phyloP scores from a whole-genome alignment of 1,140 invertebrate genomes.

The Lasioglossum baleicum region DNA sequence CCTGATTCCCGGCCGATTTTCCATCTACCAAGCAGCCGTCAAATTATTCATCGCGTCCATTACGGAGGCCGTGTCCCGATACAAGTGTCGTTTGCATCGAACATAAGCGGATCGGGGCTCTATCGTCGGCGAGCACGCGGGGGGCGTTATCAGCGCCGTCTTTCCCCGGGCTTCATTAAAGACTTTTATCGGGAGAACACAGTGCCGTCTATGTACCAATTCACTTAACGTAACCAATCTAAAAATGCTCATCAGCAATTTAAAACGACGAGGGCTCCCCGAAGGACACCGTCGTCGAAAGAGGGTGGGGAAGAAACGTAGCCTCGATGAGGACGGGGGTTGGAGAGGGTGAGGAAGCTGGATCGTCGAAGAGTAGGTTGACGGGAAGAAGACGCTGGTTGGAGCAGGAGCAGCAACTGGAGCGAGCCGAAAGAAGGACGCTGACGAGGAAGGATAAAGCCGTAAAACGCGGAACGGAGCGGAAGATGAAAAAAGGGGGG shows the following conservation, averaged over 20 bases:
- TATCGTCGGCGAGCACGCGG: constrained; percentile 14
- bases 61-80: constrained; percentile 5
- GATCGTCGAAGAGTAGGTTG: constrained; percentile 32
- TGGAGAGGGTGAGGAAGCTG: constrained; percentile 7
- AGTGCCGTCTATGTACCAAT: constrained; percentile 78
- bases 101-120: constrained; percentile 12
- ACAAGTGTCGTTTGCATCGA: constrained; percentile 5
- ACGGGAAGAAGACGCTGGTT: background rate
- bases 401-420: background rate
- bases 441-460: background rate
- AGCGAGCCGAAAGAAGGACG: background rate
- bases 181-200: constrained; percentile 78
- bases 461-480: constrained; percentile 12
- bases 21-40: too few relatives aligned
- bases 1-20: too few relatives aligned
- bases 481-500: background rate
- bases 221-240: constrained; percentile 79
- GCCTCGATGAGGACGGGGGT: constrained; percentile 6
- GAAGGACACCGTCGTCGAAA: constrained; percentile 53
- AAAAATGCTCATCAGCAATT: constrained; percentile 81
- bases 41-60: constrained; percentile 12
- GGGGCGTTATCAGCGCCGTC: constrained; percentile 30
- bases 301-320: constrained; percentile 24
- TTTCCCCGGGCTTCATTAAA: constrained; percentile 75
- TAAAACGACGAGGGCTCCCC: constrained; percentile 72